phyloP scores from a whole-genome alignment of 2,113 vertebrate species.

The Nanorana parkeri region DNA sequence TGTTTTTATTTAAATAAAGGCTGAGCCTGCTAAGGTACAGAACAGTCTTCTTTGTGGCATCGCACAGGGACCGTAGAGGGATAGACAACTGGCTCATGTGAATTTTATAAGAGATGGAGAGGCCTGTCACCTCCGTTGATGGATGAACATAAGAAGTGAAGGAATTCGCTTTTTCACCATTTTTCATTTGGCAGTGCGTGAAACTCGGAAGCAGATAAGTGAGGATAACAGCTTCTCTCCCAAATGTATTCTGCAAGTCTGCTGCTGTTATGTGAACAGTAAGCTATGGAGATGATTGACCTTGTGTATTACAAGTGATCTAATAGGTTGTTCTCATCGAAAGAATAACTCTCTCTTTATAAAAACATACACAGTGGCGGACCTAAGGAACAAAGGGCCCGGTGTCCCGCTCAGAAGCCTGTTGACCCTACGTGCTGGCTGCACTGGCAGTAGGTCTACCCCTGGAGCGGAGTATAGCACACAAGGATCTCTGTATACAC shows the following conservation, averaged over 20 bases:
- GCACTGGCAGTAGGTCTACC: too few relatives aligned
- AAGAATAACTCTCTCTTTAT: too few relatives aligned
- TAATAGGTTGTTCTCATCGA: too few relatives aligned
- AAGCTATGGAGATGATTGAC: slow-evolving; percentile 13
- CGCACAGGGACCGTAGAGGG: slow-evolving; percentile 17
- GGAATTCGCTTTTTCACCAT: slow-evolving; percentile 27
- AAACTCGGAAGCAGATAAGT: slow-evolving; percentile 42
- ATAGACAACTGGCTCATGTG: slow-evolving; percentile 46
- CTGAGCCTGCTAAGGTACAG: slow-evolving; percentile 10
- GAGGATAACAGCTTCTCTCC: slow-evolving; percentile 15
- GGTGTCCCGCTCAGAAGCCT: too few relatives aligned
- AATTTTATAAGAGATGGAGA: slow-evolving; percentile 42
- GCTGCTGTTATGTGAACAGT: not conserved
- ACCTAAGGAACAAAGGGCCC: too few relatives aligned
- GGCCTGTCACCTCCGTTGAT: slow-evolving; percentile 31
- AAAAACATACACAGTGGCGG: too few relatives aligned
- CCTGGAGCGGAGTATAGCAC: too few relatives aligned
- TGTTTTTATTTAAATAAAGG: not conserved
- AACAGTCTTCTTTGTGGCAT: slow-evolving; percentile 12
- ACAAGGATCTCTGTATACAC: too few relatives aligned
- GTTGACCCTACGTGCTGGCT: too few relatives aligned
- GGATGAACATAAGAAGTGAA: slow-evolving; percentile 51
- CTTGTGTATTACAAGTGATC: too few relatives aligned
- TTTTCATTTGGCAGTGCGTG: slow-evolving; percentile 34
- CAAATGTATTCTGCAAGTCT: slow-evolving; percentile 34